phyloP scores from a whole-genome alignment of 1,140 invertebrate species.

The Dendroctonus valens region DNA sequence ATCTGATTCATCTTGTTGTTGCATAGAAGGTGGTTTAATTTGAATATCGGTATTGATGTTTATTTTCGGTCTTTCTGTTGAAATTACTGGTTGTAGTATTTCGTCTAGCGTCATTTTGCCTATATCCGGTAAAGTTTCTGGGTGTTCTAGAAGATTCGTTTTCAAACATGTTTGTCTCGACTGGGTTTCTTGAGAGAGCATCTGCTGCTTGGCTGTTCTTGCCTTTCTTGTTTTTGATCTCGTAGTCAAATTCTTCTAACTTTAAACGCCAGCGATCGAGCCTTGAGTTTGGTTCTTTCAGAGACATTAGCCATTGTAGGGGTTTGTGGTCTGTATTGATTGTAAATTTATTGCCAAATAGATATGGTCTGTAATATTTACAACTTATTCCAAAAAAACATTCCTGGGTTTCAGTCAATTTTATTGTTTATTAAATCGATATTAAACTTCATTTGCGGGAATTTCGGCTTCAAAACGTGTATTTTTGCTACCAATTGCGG shows the following conservation, averaged over 20 bases:
- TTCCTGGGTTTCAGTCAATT: too few relatives aligned
- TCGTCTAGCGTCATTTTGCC: background rate
- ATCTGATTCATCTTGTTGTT: slow-evolving; percentile 10
- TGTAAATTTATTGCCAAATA: slow-evolving; percentile 44
- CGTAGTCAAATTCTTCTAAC: slow-evolving; percentile 19
- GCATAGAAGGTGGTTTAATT: slow-evolving; percentile 1
- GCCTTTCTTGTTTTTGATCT: slow-evolving; percentile 46
- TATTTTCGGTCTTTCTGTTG: slow-evolving; percentile 12
- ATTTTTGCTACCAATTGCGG: too few relatives aligned
- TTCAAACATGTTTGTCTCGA: slow-evolving; percentile 17
- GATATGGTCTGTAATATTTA: slow-evolving; percentile 49
- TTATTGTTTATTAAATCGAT: too few relatives aligned
- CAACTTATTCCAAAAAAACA: too few relatives aligned
- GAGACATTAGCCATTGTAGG: slow-evolving; percentile 50
- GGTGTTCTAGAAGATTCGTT: slow-evolving; percentile 11
- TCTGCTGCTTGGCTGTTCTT: slow-evolving; percentile 48
- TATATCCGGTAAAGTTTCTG: background rate
- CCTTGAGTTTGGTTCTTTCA: slow-evolving; percentile 50
- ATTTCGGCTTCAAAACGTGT: too few relatives aligned
- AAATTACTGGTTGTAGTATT: background rate
- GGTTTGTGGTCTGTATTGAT: slow-evolving; percentile 46
- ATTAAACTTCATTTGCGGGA: too few relatives aligned
- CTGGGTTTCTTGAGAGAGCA: slow-evolving; percentile 41
- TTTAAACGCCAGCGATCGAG: slow-evolving; percentile 48
- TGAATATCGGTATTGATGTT: slow-evolving; percentile 12